Conservation (phyloP, 1,140 invertebrate genomes). For the Zelostemma sp. region DNA sequence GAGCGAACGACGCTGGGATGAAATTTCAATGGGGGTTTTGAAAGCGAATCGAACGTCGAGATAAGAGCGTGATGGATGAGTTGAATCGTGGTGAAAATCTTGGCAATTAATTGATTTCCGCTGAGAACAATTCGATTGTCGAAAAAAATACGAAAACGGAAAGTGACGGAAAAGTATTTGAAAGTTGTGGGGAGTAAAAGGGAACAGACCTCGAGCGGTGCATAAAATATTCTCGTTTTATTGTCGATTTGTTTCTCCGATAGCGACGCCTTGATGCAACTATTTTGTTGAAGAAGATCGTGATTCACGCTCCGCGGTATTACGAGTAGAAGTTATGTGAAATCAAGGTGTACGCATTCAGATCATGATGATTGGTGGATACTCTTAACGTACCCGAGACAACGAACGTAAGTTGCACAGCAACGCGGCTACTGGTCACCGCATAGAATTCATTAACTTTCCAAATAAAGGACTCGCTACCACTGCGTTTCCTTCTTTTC, state of each 20-base stretch:
- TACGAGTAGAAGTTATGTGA: slow-evolving; percentile 45
- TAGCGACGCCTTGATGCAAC: slow-evolving; percentile 23
- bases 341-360: slow-evolving; percentile 41
- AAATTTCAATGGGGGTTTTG: no score
- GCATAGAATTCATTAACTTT: slow-evolving; percentile 41
- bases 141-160: neutral
- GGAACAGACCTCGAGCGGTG: slow-evolving; percentile 5
- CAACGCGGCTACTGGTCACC: slow-evolving; percentile 41
- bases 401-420: slow-evolving; percentile 37
- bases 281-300: slow-evolving; percentile 31
- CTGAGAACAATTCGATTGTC: neutral
- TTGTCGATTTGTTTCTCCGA: slow-evolving; percentile 19
- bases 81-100: no score
- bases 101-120: no score
- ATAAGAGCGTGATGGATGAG: no score
- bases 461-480: slow-evolving; percentile 14
- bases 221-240: slow-evolving; percentile 10
- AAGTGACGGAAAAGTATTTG: no score
- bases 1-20: no score
- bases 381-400: slow-evolving; percentile 42
- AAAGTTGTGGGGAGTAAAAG: slow-evolving; percentile 1
- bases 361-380: slow-evolving; percentile 46
- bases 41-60: no score
- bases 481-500: neutral
- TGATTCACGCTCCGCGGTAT: slow-evolving; percentile 41